Evolutionary conservation across 1,140 invertebrate species (phyloP), one percentile per base, ranked within the genome.

Genomic region (Carposina sasakii): DNA sequence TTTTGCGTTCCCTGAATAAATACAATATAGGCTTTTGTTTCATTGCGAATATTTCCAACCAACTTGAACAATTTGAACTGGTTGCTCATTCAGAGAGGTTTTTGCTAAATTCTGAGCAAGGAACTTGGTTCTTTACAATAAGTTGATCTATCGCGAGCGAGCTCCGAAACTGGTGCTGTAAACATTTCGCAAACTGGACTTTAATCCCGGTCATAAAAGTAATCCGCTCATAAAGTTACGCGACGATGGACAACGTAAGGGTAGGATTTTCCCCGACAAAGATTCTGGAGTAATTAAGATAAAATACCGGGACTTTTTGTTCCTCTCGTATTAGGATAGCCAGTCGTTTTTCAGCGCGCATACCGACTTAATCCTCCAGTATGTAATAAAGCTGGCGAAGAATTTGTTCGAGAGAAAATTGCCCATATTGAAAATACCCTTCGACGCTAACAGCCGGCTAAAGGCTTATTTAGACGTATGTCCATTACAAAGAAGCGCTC

Each of bases 401-500:
- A 78, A 83, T 83, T 78, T 83, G 71, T 74, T 76, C 66, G 69
- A 71, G 69, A 74, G 61, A 83, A n/a, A 81, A 83, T 83, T 77
- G 78, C 76, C 79, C 76, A 76, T 83, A 83, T 83, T 83, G 79
- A 78, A 83, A 83, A 79, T 83, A 78, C 79, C 79, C 76, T 78
- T 72, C 72, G 65, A 63, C 64, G 70, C 72, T 77, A 81, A 77
- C 69, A 72, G 68, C 73, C 67, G 60, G 60, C 71, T 72, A 62
- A 76, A 73, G 69, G 71, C 68, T 78, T 81, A 81, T 81, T 76
- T 76, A 68, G 67, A 76, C 60, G 71, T 69, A 66, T 60, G 45
- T 65, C 62, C 67, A 60, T 59, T 67, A 68, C 63, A 61, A 58
- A 57, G 61, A 56, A 52, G 54, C 60, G 48, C 57, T 50, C 60